Conservation (phyloP, 2,888 invertebrate species). For the Conomelus anceps region DNA sequence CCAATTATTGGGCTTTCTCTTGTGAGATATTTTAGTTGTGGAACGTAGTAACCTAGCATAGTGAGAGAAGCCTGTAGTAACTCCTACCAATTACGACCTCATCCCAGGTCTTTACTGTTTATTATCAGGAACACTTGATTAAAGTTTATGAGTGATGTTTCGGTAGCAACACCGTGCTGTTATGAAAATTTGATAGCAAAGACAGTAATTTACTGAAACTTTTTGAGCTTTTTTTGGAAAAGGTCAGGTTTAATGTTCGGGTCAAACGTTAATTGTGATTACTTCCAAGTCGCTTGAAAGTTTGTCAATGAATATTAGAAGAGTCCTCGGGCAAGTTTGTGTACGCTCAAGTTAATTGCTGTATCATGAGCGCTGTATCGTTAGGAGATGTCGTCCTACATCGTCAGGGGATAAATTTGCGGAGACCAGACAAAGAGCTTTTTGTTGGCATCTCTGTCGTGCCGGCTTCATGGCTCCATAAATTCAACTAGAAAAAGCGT, state of each 20-base stretch:
- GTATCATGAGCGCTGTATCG: not conserved
- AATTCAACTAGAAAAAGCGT: not conserved
- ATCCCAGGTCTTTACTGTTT: not conserved
- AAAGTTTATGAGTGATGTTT: not conserved
- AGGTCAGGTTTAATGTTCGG: not conserved
- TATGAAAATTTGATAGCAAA: not conserved
- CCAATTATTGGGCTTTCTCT: not conserved
- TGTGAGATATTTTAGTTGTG: not conserved
- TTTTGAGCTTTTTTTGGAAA: not conserved
- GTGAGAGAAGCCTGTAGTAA: too few relatives aligned
- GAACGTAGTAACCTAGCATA: not conserved
- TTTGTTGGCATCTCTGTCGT: not conserved
- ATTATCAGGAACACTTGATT: not conserved
- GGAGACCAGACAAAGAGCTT: not conserved
- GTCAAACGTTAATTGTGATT: not conserved
- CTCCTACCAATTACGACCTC: not conserved
- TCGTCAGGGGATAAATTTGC: not conserved
- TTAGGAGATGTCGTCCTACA: not conserved
- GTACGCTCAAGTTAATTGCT: not conserved
- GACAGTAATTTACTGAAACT: not conserved
- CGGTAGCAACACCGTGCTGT: not conserved
- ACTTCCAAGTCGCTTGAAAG: not conserved
- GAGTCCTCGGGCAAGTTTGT: not conserved
- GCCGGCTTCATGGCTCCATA: not conserved
- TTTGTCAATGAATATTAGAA: not conserved